Percentiles rank a stretch among this genome's conserved stretches.
These are phyloP conservation scores for Menidia menidia DNA, from an alignment of 2,797 vertebrate species.

Conservation along the genomic window DNA sequence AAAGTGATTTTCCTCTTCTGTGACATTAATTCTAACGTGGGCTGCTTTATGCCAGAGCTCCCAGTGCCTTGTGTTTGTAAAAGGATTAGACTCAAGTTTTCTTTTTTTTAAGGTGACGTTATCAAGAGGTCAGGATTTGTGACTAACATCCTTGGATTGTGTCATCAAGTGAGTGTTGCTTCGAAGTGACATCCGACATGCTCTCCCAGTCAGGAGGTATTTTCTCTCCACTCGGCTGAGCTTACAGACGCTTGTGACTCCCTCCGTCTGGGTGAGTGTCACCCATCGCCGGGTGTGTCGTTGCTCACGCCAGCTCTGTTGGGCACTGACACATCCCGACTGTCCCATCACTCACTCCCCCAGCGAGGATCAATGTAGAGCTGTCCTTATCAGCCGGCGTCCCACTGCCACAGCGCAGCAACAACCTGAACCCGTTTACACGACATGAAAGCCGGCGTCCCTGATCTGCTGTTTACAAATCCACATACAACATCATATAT, in stretches of 20 bases:
- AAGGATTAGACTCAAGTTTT: constrained; percentile 45
- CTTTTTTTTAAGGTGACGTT: constrained; percentile 41
- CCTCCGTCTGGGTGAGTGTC: constrained; percentile 5
- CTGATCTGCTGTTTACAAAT: constrained; percentile 77
- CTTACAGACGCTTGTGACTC: background rate
- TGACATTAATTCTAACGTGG: constrained; percentile 26
- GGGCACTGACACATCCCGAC: constrained; percentile 39
- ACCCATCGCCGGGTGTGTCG: constrained; percentile 24
- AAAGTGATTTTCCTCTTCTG: constrained; percentile 21
- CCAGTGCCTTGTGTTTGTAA: constrained; percentile 27
- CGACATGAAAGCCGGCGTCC: constrained; percentile 55
- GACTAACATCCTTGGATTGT: constrained; percentile 39
- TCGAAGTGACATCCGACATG: constrained; percentile 12
- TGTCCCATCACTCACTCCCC: constrained; percentile 48
- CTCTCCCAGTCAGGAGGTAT: background rate
- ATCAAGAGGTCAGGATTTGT: constrained; percentile 50
- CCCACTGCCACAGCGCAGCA: constrained; percentile 15
- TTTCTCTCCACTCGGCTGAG: background rate
- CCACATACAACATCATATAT: constrained; percentile 44
- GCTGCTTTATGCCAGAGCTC: constrained; percentile 39
- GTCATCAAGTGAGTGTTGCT: constrained; percentile 20
- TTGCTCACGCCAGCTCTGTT: constrained; percentile 8
- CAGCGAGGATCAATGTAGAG: constrained; percentile 48
- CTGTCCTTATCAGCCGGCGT: constrained; percentile 10
- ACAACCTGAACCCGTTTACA: constrained; percentile 36